phyloP scores from a whole-genome alignment of 2,888 invertebrate genomes.

The Drosophila buzzatii region DNA sequence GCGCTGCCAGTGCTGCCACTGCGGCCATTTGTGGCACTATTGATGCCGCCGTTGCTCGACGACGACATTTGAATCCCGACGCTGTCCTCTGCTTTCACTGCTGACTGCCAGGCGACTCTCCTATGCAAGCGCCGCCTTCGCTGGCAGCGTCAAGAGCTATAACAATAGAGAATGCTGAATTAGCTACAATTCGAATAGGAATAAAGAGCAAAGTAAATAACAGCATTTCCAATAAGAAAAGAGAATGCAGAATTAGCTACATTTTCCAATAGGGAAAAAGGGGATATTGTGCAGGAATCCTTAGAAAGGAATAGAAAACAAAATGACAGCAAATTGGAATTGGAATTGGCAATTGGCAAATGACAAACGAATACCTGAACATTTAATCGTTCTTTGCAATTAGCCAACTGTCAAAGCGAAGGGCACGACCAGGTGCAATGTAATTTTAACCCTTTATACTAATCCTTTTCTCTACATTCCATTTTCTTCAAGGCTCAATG shows the following conservation, averaged over 20 bases:
- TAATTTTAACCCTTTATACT: conserved; percentile 19
- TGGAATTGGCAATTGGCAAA: conserved; percentile 32
- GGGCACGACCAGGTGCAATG: conserved; percentile 1
- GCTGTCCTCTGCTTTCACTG: conserved; percentile 28
- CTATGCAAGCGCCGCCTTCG: conserved; percentile 50
- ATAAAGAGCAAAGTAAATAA: neutral
- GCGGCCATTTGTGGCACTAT: conserved; percentile 79
- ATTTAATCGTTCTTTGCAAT: conserved; percentile 46
- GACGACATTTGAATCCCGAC: conserved; percentile 73
- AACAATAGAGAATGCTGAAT: conserved; percentile 11
- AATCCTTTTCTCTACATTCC: conserved; percentile 6
- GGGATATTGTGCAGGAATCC: conserved; percentile 34
- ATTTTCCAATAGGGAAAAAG: conserved; percentile 9
- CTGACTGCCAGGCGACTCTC: conserved; percentile 19
- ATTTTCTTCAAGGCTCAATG: neutral
- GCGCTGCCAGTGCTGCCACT: conserved; percentile 75
- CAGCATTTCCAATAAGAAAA: neutral
- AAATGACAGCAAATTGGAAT: conserved; percentile 5
- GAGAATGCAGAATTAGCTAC: conserved; percentile 12
- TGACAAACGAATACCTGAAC: conserved; percentile 35
- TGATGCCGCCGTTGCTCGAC: conserved; percentile 82
- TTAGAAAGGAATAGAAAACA: conserved; percentile 20
- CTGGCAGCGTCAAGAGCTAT: conserved; percentile 50
- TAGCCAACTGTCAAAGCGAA: conserved; percentile 23
- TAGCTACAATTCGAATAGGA: conserved; percentile 13